phyloP scores from a whole-genome alignment of 2,888 invertebrate species.

The Vannuccia rotundouncinata region DNA sequence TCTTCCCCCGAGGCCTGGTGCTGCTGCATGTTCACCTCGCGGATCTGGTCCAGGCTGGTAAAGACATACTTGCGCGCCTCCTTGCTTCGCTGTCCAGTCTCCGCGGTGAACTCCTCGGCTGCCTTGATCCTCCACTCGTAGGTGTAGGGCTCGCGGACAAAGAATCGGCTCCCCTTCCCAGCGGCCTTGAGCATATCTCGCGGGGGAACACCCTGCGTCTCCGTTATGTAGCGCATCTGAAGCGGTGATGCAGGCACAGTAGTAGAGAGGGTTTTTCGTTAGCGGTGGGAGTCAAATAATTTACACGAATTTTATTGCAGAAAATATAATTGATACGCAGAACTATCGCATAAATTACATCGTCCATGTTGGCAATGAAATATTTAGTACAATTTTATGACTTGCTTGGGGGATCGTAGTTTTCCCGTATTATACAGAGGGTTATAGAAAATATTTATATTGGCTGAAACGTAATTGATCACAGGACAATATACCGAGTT shows the following conservation, averaged over 20 bases:
- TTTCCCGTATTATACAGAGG: too few relatives aligned
- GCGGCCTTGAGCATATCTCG: conserved; percentile 94
- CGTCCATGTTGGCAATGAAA: too few relatives aligned
- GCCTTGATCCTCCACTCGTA: conserved; percentile 65
- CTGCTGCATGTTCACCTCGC: conserved; percentile 49
- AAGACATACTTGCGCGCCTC: conserved; percentile 99
- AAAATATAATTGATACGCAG: too few relatives aligned
- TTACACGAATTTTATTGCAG: not conserved
- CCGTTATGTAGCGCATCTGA: conserved; percentile 89
- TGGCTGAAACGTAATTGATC: too few relatives aligned
- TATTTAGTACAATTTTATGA: too few relatives aligned
- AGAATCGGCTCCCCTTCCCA: conserved; percentile 95
- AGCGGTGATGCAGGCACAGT: conserved; percentile 13
- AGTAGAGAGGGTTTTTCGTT: not conserved
- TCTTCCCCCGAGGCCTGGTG: conserved; percentile 7
- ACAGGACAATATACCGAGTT: too few relatives aligned
- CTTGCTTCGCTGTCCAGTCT: conserved; percentile 95
- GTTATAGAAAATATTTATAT: too few relatives aligned
- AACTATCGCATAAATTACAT: too few relatives aligned
- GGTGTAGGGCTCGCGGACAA: conserved; percentile 69
- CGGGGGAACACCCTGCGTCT: conserved; percentile 92
- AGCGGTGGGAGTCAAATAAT: not conserved
- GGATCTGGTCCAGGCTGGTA: conserved; percentile 94
- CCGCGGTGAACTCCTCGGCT: conserved; percentile 93
- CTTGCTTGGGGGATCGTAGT: too few relatives aligned